A percentile compares a stretch with the other conserved stretches of the same genome.
Evolutionary conservation across 2,113 vertebrate species (phyloP).

Genomic region (Ptychochromis oligacanthus): DNA sequence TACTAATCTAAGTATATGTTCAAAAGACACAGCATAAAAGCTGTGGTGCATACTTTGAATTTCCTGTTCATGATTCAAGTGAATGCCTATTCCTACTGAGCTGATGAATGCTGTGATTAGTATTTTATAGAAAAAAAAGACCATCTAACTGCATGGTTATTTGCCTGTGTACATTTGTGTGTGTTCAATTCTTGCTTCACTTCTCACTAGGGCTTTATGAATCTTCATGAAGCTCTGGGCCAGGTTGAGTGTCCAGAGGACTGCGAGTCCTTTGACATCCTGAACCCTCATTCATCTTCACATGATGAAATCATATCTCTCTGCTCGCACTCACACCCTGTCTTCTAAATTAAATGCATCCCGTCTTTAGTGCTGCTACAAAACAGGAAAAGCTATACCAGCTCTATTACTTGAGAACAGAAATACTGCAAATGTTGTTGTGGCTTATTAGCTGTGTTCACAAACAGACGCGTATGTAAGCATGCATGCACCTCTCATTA

Average conservation of each 20-base stretch:
- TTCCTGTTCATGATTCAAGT: not conserved
- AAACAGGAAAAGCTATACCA: not conserved
- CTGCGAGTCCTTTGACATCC: slow-evolving; percentile 35
- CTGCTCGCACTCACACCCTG: slow-evolving; percentile 22
- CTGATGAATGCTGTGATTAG: not conserved
- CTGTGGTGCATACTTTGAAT: not conserved
- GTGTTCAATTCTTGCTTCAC: slow-evolving; percentile 30
- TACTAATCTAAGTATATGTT: slow-evolving; percentile 1
- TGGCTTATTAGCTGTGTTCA: slow-evolving; percentile 9
- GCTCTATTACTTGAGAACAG: not conserved
- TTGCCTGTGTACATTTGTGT: slow-evolving; percentile 7
- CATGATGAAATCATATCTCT: slow-evolving; percentile 53
- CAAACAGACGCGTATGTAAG: slow-evolving; percentile 13
- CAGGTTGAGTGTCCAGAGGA: slow-evolving; percentile 43
- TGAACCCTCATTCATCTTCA: slow-evolving; percentile 55
- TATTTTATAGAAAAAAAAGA: not conserved
- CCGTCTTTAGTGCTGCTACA: slow-evolving; percentile 14
- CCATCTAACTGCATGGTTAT: not conserved
- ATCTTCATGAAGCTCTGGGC: slow-evolving; percentile 37
- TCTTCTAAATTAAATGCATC: slow-evolving; percentile 38
- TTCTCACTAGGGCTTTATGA: slow-evolving; percentile 45
- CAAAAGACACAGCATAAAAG: slow-evolving; percentile 1
- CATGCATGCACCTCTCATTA: slow-evolving; percentile 56
- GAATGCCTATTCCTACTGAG: not conserved
- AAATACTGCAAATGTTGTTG: slow-evolving; percentile 1